Evolutionary conservation across 2,113 vertebrate species (phyloP).

Genomic region (Melanocharis versteri): DNA sequence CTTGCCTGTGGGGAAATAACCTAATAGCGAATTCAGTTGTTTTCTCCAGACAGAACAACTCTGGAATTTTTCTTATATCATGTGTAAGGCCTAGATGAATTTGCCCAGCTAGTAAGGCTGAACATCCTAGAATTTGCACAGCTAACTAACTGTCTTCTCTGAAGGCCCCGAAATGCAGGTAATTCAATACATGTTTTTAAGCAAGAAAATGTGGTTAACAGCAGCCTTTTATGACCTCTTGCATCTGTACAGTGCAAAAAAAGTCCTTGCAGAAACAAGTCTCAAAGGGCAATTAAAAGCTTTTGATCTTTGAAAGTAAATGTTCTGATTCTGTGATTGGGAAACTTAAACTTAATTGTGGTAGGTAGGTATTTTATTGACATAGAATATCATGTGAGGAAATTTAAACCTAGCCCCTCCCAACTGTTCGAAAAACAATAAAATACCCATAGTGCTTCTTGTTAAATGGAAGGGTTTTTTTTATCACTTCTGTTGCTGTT

Average conservation of each 20-base stretch:
- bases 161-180: neutral
- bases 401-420: neutral
- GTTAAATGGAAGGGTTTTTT: neutral
- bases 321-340: neutral
- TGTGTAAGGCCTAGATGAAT: neutral
- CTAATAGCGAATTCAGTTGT: neutral
- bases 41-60: neutral
- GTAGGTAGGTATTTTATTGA: neutral
- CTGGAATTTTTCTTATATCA: neutral
- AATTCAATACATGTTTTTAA: neutral
- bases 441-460: accelerated
- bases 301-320: neutral
- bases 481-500: neutral
- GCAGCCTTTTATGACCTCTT: neutral
- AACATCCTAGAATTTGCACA: neutral
- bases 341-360: neutral
- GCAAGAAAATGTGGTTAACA: neutral
- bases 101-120: neutral
- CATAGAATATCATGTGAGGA: neutral
- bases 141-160: neutral
- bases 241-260: neutral
- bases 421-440: neutral
- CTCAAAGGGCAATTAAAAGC: neutral
- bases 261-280: neutral
- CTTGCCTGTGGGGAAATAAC: neutral